phyloP scores from a whole-genome alignment of 2,888 invertebrate genomes.

The Brachyptera putata region DNA sequence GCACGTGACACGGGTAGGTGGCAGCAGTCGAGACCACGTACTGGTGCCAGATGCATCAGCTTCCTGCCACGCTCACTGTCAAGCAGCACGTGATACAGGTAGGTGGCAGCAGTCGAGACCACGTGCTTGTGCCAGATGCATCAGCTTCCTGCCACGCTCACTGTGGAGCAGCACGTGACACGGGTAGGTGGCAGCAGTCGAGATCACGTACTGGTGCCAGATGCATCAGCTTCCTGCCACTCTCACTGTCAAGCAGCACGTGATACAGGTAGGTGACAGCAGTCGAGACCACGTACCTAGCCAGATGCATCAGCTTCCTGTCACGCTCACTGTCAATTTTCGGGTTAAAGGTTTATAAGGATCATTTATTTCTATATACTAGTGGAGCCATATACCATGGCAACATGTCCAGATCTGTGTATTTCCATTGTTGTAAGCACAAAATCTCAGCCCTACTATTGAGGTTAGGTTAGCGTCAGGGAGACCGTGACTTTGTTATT shows the following conservation, averaged over 20 bases:
- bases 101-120: slow-evolving; percentile 19
- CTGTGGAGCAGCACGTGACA: slow-evolving; percentile 63
- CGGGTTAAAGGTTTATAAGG: too few species aligned
- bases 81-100: slow-evolving; percentile 74
- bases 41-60: slow-evolving; percentile 85
- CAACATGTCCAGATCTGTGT: too few species aligned
- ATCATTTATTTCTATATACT: too few species aligned
- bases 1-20: too few species aligned
- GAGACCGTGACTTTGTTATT: too few species aligned
- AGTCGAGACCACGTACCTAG: slow-evolving; percentile 42
- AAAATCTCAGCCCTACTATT: too few species aligned
- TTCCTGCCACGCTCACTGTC: slow-evolving; percentile 62
- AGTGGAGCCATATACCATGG: too few species aligned
- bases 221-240: slow-evolving; percentile 72
- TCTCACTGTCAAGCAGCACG: slow-evolving; percentile 61
- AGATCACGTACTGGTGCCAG: slow-evolving; percentile 98
- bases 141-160: slow-evolving; percentile 66
- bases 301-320: slow-evolving; percentile 74
- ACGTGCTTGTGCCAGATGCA: slow-evolving; percentile 71
- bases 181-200: slow-evolving; percentile 48
- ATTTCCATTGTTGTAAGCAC: too few species aligned
- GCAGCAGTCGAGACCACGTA: too few species aligned
- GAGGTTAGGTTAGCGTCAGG: too few species aligned
- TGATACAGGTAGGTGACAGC: slow-evolving; percentile 59
- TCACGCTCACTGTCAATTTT: slow-evolving; percentile 54